Evolutionary conservation across 2,888 invertebrate species (phyloP), one percentile per base, ranked within the genome.

Genomic region (Junonia oenone): DNA sequence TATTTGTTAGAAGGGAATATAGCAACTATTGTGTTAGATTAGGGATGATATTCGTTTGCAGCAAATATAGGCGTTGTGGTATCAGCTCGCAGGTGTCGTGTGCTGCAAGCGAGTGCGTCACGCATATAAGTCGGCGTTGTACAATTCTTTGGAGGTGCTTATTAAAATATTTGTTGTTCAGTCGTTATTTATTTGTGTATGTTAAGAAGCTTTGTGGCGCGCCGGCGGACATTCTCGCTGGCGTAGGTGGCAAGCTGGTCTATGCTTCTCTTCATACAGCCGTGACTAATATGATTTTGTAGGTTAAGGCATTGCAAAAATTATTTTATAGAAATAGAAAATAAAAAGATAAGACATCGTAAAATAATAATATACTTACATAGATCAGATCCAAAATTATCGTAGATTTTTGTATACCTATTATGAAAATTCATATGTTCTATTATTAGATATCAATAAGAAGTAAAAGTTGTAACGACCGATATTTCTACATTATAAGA

Each of bases 81-180:
- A 40, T 53, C 47, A 56, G 55, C 50, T 58, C 50, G 65, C 65
- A 66, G 67, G 66, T 65, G 65, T 62, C 60, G 60, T 52, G 47
- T 49, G 50, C 51, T 49, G 52, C 53, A 59, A 59, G 46, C 56
- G 53, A 37, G 71, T 70, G 78, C 76, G 84, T 81, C 83, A 81
- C 78, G 80, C 79, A 75, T 76, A 75, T 83, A 81, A 80, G 74
- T 75, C 75, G 79, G 76, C 78, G 80, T 81, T 78, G 76, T 81
- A 82, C 81, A 83, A 84, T 86, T 83, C 85, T 81, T 79, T 80
- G 72, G 82, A 81, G 79, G 76, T 84, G 86, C 82, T 88, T 89
- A 89, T 87, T 89, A 89, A 88, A 89, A 89, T 90, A 89, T 90
- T 90, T 89, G 90, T 88, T 87, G 87, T 89, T 85, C 81, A 72